Evolutionary conservation across 2,888 invertebrate species (phyloP).

Genomic region (Acleris laterana): DNA sequence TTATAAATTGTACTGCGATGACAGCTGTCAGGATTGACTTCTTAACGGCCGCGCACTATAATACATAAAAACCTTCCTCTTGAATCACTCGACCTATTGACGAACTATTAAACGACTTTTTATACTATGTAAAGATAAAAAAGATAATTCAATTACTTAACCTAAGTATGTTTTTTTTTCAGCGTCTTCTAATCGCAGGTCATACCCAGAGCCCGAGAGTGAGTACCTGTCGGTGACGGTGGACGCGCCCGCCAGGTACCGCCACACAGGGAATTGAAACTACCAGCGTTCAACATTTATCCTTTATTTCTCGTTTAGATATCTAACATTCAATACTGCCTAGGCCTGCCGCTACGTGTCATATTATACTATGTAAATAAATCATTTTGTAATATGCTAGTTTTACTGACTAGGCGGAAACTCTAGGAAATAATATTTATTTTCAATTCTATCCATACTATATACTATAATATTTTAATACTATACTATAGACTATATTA

Average conservation of each 20-base stretch:
- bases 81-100: too few relatives aligned
- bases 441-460: too few relatives aligned
- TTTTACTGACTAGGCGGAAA: conserved; percentile 2
- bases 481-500: too few relatives aligned
- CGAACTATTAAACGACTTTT: too few relatives aligned
- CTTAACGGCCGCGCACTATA: too few relatives aligned
- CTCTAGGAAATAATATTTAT: neutral
- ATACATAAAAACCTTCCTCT: too few relatives aligned
- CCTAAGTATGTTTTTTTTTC: conserved; percentile 37
- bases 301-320: neutral
- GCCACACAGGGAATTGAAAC: conserved; percentile 29
- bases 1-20: too few relatives aligned
- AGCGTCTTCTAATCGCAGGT: conserved; percentile 52
- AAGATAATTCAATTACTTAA: too few relatives aligned
- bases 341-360: conserved; percentile 6
- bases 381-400: conserved; percentile 4
- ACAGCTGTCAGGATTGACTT: too few relatives aligned
- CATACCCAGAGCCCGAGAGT: conserved; percentile 49
- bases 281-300: conserved; percentile 14
- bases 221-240: conserved; percentile 57
- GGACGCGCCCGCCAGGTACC: conserved; percentile 49
- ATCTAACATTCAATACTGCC: conserved; percentile 7
- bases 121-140: too few relatives aligned
- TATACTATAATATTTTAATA: too few relatives aligned
- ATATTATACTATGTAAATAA: conserved; percentile 5